Percentiles rank a stretch among this genome's conserved stretches.
These are phyloP conservation scores for Pedionomus torquatus DNA, from an alignment of 2,113 vertebrate genomes.

Conservation along the genomic window DNA sequence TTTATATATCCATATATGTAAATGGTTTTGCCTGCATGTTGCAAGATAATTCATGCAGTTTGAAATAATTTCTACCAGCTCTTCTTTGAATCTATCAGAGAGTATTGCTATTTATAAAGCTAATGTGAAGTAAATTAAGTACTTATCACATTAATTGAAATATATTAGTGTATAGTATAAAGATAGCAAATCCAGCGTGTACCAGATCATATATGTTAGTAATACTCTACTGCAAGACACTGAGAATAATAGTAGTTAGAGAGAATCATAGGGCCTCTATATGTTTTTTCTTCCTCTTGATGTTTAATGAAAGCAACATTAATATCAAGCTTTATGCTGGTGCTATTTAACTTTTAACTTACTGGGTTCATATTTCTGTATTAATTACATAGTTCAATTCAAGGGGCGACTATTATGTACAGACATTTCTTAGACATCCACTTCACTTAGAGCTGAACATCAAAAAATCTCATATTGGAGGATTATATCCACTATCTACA, in stretches of 20 bases:
- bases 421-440: background rate
- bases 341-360: slow-evolving; percentile 4
- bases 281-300: slow-evolving; percentile 1
- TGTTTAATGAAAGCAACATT: slow-evolving; percentile 13
- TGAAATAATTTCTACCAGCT: background rate
- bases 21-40: background rate
- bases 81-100: background rate
- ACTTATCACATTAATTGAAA: background rate
- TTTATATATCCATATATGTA: background rate
- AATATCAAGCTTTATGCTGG: background rate
- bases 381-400: slow-evolving; percentile 16
- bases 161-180: background rate
- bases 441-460: slow-evolving; percentile 41
- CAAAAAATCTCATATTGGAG: slow-evolving; percentile 24
- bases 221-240: background rate
- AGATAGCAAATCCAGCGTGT: background rate
- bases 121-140: background rate
- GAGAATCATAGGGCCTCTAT: background rate
- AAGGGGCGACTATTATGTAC: background rate
- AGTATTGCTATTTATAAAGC: background rate
- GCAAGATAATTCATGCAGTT: background rate
- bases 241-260: background rate
- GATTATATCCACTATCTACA: slow-evolving; percentile 44
- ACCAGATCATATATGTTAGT: background rate
- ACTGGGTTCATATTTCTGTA: background rate